Conservation (phyloP, 2,888 invertebrate genomes). For the Acholoe squamosa region DNA sequence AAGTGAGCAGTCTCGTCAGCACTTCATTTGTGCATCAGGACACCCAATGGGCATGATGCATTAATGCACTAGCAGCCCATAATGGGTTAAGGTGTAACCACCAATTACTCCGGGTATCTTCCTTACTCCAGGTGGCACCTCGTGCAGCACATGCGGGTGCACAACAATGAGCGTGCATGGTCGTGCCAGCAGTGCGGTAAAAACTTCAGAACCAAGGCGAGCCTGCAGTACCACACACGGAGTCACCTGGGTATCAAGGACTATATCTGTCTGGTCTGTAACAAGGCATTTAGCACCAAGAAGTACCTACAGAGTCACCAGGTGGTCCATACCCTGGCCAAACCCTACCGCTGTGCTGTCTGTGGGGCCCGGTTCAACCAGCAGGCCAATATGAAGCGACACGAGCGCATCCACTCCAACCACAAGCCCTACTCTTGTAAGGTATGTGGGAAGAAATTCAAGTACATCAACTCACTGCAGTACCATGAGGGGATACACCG, state of each 20-base stretch:
- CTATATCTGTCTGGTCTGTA: constrained; percentile 63
- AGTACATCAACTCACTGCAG: constrained; percentile 69
- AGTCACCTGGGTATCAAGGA: constrained; percentile 68
- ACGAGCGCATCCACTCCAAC: constrained; percentile 67
- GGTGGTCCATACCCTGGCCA: constrained; percentile 66
- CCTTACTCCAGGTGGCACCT: constrained; percentile 63
- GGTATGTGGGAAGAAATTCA: constrained; percentile 65
- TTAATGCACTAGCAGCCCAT: too few relatives aligned
- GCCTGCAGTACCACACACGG: constrained; percentile 65
- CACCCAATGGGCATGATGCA: too few relatives aligned
- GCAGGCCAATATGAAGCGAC: constrained; percentile 67
- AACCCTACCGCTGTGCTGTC: constrained; percentile 64
- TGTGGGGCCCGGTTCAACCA: constrained; percentile 68
- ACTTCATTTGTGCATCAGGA: too few relatives aligned
- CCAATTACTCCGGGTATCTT: too few relatives aligned
- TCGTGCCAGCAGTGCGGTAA: constrained; percentile 65
- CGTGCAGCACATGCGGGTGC: constrained; percentile 67
- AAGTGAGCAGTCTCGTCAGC: too few relatives aligned
- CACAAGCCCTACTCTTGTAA: constrained; percentile 63
- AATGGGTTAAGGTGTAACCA: too few relatives aligned
- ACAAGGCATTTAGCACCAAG: constrained; percentile 67
- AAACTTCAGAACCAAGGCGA: constrained; percentile 66
- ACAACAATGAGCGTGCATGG: constrained; percentile 66
- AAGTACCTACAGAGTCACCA: constrained; percentile 67
- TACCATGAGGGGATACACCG: constrained; percentile 69